A percentile compares a stretch with the other conserved stretches of the same genome.
Conservation (phyloP, 2,888 invertebrate genomes). For the Heliconius aoede region DNA sequence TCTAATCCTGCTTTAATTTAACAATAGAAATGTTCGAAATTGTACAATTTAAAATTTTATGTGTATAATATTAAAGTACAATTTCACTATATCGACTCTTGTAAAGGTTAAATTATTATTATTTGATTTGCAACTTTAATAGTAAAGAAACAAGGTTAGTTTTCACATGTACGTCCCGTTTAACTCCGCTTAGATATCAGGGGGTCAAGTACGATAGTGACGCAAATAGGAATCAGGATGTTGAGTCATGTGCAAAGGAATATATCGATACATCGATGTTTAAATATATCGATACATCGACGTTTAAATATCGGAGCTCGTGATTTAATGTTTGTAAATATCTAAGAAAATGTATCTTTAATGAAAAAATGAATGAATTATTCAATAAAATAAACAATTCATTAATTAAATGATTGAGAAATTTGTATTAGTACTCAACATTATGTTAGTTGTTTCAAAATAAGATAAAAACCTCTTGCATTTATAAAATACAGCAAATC, state of each 20-base stretch:
- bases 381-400: neutral
- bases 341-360: neutral
- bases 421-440: no score
- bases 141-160: neutral
- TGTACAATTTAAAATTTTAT: constrained; percentile 1
- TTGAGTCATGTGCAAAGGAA: constrained; percentile 46
- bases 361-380: neutral
- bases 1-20: constrained; percentile 28
- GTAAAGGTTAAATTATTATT: neutral
- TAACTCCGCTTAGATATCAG: constrained; percentile 49
- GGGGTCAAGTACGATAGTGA: constrained; percentile 57
- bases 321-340: no score
- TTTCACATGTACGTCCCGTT: constrained; percentile 38
- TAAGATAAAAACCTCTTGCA: no score
- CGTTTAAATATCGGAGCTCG: constrained; percentile 6
- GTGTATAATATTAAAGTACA: neutral
- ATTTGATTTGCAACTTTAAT: constrained; percentile 28
- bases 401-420: neutral
- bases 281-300: constrained; percentile 36
- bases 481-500: no score
- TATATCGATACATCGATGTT: constrained; percentile 36
- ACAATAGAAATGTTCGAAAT: constrained; percentile 7
- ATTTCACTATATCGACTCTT: neutral
- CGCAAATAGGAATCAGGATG: constrained; percentile 55
- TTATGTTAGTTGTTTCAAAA: no score